Conservation (phyloP, 92 coral and sea anemone species). For the Zoanthus sansibaricus region DNA sequence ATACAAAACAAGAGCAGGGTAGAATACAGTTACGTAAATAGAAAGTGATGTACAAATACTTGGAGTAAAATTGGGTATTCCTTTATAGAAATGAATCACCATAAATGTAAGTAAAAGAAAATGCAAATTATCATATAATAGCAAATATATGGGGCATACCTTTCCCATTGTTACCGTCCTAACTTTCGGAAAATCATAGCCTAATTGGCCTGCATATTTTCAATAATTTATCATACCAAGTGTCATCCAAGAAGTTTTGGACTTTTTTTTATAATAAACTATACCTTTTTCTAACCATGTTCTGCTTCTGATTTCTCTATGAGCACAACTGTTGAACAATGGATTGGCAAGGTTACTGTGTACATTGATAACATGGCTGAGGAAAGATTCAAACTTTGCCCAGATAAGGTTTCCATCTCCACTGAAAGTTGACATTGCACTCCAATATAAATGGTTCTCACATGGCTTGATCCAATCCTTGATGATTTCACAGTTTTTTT, state of each 20-base stretch:
- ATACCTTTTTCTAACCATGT: constrained; percentile 9
- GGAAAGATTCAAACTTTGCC: constrained; percentile 29
- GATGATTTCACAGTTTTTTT: background rate
- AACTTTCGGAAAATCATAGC: no score
- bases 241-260: no score
- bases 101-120: no score
- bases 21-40: background rate
- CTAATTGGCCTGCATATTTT: no score
- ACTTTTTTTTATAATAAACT: background rate
- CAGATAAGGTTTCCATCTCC: constrained; percentile 6
- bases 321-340: constrained; percentile 3
- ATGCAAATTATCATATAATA: no score
- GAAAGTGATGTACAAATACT: background rate
- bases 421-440: background rate
- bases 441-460: constrained; percentile 15
- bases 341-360: background rate
- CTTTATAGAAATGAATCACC: background rate
- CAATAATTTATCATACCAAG: no score
- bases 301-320: background rate
- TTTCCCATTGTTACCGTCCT: no score
- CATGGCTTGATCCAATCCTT: constrained; percentile 7
- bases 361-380: constrained; percentile 3
- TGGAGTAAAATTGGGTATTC: background rate
- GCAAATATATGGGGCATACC: no score
- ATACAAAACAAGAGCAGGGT: background rate